Conservation (phyloP, 2,113 vertebrate species). For the Lepus timidus region DNA sequence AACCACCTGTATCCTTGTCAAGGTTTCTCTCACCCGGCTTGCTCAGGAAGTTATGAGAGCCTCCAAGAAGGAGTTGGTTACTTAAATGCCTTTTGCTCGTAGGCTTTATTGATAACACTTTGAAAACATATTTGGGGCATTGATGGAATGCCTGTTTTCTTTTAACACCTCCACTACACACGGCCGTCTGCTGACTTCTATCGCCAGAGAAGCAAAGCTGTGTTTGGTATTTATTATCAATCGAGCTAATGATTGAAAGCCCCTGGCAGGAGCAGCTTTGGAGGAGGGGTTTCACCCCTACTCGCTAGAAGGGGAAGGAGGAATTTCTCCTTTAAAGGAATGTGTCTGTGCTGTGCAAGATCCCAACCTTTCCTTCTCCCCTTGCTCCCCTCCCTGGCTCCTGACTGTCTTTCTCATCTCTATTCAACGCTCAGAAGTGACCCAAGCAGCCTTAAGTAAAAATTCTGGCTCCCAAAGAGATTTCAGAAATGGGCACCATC, state of each 20-base stretch:
- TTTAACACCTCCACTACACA: background rate
- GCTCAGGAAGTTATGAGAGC: constrained; percentile 13
- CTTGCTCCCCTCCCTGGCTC: background rate
- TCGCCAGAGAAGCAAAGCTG: constrained; percentile 45
- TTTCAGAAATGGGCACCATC: background rate
- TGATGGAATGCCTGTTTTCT: constrained; percentile 64
- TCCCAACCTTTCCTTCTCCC: background rate
- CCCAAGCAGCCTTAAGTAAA: background rate
- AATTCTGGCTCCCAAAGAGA: constrained; percentile 8
- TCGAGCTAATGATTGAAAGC: constrained; percentile 56
- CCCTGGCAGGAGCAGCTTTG: background rate
- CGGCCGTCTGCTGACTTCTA: background rate
- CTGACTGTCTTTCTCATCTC: background rate
- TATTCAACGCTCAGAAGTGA: background rate
- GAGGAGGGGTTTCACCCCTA: background rate
- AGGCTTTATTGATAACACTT: constrained; percentile 63
- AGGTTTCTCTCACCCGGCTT: constrained; percentile 18
- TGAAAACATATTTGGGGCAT: constrained; percentile 57
- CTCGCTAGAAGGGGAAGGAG: background rate
- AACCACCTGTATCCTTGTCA: constrained; percentile 26
- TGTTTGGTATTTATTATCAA: constrained; percentile 53
- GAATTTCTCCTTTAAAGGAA: constrained; percentile 6
- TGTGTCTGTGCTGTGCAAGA: background rate
- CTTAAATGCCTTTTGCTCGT: constrained; percentile 64
- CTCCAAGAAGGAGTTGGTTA: constrained; percentile 45